Base-by-base conservation (phyloP, 2,888 invertebrate genomes). In the Apotomis betuletana region DNA sequence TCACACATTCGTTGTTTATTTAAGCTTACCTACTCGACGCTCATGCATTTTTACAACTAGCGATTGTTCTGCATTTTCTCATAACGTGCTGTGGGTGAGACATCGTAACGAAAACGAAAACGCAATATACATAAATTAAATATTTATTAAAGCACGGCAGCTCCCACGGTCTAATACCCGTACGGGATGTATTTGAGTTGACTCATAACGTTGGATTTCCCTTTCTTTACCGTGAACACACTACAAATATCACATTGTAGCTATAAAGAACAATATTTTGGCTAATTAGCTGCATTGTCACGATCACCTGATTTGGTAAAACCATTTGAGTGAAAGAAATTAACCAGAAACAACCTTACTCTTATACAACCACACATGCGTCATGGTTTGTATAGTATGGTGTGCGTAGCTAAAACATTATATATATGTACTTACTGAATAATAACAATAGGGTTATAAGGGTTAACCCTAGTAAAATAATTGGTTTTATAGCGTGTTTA, bases 111-210 rank as follows among this genome's bases (percentile, higher is more conserved):
- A 69, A 63, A 69, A 36, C 27, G 63, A 69, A 69, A 69, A 12
- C 9, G 41, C 46, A 44, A 44, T 58, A 52, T 49, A 27, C 27
- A 27, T 27, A 27, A 27, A 27, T 27, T 27, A 49, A 15, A 57
- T 41, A 58, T 44, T 1, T 27, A 27, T 70, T 44, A 63, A 63
- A 63, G 6, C 41, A 36, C 57, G 38, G 15, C 36, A 6, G 27
- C 59, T 70, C 70, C 59, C 70, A 70, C 70, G 70, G 58, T 59
- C 49, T 57, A 12, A 62, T 62, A 69, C 57, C 15, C 59, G 15
- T 12, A 36, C 36, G 5, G 44, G 44, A 9, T 44, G 54, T 61
- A 46, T 61, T 61, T 13, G 13, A 61, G 44, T 64, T 64, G 58
- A 64, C 38, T 70, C 70, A 65, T 54, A 12, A 27, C 27, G 55